phyloP scores from a whole-genome alignment of 1,140 invertebrate genomes.

The Meteorus sp. region DNA sequence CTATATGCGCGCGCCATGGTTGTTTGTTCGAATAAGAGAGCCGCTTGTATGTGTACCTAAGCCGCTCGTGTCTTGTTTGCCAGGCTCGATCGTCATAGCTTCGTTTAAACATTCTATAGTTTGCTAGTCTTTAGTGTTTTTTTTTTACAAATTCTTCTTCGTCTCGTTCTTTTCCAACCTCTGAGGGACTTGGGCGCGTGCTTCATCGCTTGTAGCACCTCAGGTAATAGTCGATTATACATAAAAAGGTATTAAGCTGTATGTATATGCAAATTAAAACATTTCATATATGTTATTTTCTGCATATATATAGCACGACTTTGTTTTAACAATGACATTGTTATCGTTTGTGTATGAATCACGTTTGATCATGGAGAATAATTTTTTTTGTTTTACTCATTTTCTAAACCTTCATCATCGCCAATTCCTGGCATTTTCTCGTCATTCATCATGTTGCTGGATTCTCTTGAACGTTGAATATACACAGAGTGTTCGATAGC shows the following conservation, averaged over 20 bases:
- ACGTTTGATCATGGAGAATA: no score
- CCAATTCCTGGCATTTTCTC: neutral
- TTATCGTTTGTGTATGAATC: no score
- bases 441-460: no score
- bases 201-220: no score
- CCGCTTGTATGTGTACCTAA: conserved; percentile 20
- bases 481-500: neutral
- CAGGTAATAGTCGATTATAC: neutral
- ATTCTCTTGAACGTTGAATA: no score
- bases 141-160: neutral
- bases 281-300: no score
- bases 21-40: conserved; percentile 25
- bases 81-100: conserved; percentile 16
- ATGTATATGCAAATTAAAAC: no score
- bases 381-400: no score
- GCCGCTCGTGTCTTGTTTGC: conserved; percentile 24
- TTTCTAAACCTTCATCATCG: no score
- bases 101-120: conserved; percentile 14
- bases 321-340: no score
- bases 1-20: conserved; percentile 9
- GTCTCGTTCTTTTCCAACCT: neutral
- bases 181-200: neutral
- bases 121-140: neutral
- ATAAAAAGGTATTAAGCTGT: neutral
- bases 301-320: no score